Evolutionary conservation across 2,797 vertebrate genomes (phyloP), one percentile per base, ranked within the genome.

Genomic region (Siniperca scherzeri): DNA sequence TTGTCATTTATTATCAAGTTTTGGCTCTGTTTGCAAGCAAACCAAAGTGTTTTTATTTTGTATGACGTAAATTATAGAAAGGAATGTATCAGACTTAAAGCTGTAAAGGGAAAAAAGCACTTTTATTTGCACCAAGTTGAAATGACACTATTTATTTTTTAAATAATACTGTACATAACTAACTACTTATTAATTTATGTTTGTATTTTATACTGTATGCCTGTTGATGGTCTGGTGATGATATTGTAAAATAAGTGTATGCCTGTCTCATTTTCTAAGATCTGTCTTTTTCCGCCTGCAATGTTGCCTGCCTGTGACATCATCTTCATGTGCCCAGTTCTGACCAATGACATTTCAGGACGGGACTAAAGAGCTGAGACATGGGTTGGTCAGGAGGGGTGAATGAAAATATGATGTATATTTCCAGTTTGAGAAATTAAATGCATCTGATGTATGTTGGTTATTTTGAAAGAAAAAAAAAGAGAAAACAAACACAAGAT

Each of bases 21-120:
- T 90, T 71, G 56, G 69, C 81, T 92, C 77, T 50, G 59, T 93
- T 93, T 92, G 85, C 82, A 93, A 94, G 92, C 80, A 93, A 95
- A 95, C 93, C 94, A 96, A 96, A 96, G 94, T 94, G 92, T 95
- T 92, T 90, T 93, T 92, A 87, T 92, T 91, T 90, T 89, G 56
- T 88, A 90, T 71, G 87, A 91, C 40, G 74, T 75, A 75, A 57
- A 75, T 86, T 44, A 81, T 82, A 80, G 82, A 66, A 79, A 88
- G 88, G 92, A 96, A 95, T 95, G 94, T 95, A 94, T 78, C 75
- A 81, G 89, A 91, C 44, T 36, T 87, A 93, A 52, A 61, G 84
- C 50, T 81, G 74, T 80, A 88, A 93, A 87, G 68, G 14, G 14
- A 69, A 78, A 82, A 88, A 91, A 85, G 89, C 92, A 94, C 93